Conservation (phyloP, 1,140 invertebrate species). For the Ridgeia piscesae region DNA sequence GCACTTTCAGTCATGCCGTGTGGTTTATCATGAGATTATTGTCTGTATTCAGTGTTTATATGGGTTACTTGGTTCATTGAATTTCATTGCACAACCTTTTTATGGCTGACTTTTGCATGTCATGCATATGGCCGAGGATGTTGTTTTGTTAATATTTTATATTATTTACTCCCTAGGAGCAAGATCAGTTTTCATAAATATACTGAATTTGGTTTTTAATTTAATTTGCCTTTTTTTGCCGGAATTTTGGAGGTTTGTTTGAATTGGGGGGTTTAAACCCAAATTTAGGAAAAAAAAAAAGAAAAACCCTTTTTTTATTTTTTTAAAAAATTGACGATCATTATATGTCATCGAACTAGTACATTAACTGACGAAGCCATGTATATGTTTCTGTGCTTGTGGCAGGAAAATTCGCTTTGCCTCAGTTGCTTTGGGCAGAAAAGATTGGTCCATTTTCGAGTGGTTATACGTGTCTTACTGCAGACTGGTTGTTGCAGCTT, state of each 20-base stretch:
- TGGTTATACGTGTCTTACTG: neutral
- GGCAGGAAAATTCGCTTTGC: neutral
- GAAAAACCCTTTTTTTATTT: neutral
- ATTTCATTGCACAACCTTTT: neutral
- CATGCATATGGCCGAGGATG: neutral
- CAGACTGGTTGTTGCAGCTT: neutral
- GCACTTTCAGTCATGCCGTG: neutral
- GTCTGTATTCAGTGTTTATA: neutral
- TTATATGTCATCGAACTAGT: neutral
- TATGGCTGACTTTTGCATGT: neutral
- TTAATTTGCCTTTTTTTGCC: neutral
- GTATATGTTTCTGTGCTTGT: neutral
- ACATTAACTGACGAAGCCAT: neutral
- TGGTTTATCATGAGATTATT: neutral
- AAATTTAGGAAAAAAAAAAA: neutral
- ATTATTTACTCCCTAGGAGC: too few relatives aligned
- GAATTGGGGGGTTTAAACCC: too few relatives aligned
- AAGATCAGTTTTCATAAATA: too few relatives aligned
- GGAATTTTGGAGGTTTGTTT: neutral
- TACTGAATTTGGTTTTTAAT: too few relatives aligned
- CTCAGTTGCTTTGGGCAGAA: neutral
- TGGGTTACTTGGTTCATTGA: neutral
- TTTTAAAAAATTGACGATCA: neutral
- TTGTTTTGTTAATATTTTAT: neutral
- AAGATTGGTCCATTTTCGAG: neutral